Evolutionary conservation across 2,797 vertebrate genomes (phyloP).

Genomic region (Labroides dimidiatus): DNA sequence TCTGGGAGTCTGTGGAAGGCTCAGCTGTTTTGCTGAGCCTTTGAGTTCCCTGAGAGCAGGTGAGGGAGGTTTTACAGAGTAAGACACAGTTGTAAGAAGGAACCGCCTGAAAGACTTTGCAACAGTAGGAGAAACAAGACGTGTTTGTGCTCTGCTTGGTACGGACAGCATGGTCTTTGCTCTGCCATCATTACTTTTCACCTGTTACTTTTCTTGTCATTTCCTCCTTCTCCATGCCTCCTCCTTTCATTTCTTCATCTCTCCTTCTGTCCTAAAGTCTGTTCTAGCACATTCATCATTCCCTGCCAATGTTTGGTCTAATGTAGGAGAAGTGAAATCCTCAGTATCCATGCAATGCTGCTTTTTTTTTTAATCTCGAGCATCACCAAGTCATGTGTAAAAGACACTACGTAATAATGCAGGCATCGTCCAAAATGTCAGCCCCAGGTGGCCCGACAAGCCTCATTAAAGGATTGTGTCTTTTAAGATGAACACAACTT

Average conservation of each 20-base stretch:
- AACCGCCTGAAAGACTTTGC: slow-evolving; percentile 51
- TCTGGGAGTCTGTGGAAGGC: slow-evolving; percentile 13
- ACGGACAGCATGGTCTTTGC: slow-evolving; percentile 50
- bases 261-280: slow-evolving; percentile 61
- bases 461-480: slow-evolving; percentile 44
- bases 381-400: slow-evolving; percentile 51
- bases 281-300: slow-evolving; percentile 58
- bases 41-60: slow-evolving; percentile 25
- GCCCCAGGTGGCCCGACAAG: slow-evolving; percentile 10
- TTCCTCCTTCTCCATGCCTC: slow-evolving; percentile 8
- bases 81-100: slow-evolving; percentile 46
- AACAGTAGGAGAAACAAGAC: slow-evolving; percentile 57
- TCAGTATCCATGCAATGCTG: slow-evolving; percentile 77
- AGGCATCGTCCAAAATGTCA: slow-evolving; percentile 53
- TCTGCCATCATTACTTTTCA: slow-evolving; percentile 43
- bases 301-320: slow-evolving; percentile 52
- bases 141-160: slow-evolving; percentile 58
- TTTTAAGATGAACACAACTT: slow-evolving; percentile 41
- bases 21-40: slow-evolving; percentile 14
- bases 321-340: slow-evolving; percentile 49
- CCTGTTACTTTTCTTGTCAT: background rate
- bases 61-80: slow-evolving; percentile 24
- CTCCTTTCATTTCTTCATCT: slow-evolving; percentile 9
- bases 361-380: slow-evolving; percentile 61
- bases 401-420: slow-evolving; percentile 36